phyloP scores from a whole-genome alignment of 1,140 invertebrate genomes.

The Colletes latitarsis region DNA sequence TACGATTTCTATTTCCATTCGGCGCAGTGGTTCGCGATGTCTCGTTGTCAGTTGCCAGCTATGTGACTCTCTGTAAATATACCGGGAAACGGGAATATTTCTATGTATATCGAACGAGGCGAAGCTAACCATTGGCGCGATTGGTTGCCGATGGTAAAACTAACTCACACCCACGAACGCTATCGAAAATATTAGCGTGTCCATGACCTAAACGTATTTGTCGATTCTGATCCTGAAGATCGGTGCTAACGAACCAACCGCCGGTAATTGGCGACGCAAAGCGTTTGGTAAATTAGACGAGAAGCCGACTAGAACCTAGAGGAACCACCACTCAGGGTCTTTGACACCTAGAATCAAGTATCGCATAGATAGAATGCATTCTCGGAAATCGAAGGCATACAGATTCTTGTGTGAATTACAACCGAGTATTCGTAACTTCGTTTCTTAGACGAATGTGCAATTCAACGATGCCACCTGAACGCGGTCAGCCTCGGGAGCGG shows the following conservation, averaged over 20 bases:
- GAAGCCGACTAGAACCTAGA: conserved; percentile 18
- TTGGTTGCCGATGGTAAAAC: conserved; percentile 34
- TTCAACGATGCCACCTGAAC: conserved; percentile 4
- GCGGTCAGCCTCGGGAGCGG: conserved; percentile 20
- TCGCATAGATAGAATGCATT: too few relatives aligned
- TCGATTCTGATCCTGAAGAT: conserved; percentile 40
- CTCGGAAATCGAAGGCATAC: too few relatives aligned
- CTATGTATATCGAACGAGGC: neutral
- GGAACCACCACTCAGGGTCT: neutral
- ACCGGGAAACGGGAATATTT: conserved; percentile 32
- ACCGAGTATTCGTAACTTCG: conserved; percentile 1
- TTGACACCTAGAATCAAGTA: neutral
- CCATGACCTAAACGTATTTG: conserved; percentile 73
- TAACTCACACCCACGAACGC: conserved; percentile 43
- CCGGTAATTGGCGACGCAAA: neutral
- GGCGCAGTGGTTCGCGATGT: neutral
- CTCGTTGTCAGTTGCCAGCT: conserved; percentile 16
- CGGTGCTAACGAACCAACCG: conserved; percentile 16
- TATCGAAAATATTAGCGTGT: conserved; percentile 60
- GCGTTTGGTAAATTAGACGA: conserved; percentile 30
- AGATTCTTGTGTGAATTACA: too few relatives aligned
- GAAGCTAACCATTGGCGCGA: neutral
- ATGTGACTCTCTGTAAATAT: conserved; percentile 54
- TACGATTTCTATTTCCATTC: conserved; percentile 57
- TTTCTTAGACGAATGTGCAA: neutral